Percentiles rank a stretch among this genome's conserved stretches.
Conservation (phyloP, 1,140 invertebrate genomes). For the Andricus grossulariae region DNA sequence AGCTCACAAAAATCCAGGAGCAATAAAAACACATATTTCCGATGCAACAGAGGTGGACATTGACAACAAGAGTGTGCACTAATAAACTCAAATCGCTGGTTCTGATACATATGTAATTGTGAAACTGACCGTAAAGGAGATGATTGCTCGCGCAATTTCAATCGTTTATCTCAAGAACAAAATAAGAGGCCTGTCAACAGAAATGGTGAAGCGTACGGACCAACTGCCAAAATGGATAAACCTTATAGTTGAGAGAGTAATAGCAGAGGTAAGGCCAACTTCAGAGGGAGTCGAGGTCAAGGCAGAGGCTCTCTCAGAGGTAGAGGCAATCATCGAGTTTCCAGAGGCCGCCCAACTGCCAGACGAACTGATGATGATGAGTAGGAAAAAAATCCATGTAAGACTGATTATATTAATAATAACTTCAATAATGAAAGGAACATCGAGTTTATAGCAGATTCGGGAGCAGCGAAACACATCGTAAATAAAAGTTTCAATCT, state of each 20-base stretch:
- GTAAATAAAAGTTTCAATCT: constrained; percentile 44
- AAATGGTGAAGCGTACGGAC: constrained; percentile 29
- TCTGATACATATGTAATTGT: constrained; percentile 45
- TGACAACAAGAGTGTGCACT: constrained; percentile 40
- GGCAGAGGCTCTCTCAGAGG: constrained; percentile 29
- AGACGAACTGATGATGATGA: constrained; percentile 43
- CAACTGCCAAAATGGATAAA: constrained; percentile 37
- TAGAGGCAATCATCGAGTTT: constrained; percentile 37
- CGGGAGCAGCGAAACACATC: constrained; percentile 42
- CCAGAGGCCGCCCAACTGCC: constrained; percentile 31
- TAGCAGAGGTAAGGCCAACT: constrained; percentile 34
- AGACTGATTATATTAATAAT: constrained; percentile 31
- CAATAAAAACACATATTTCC: constrained; percentile 38
- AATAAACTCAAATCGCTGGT: constrained; percentile 37
- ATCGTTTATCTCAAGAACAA: constrained; percentile 33
- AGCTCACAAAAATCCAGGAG: constrained; percentile 3
- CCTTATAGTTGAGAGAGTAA: constrained; percentile 1
- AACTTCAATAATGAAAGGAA: constrained; percentile 30
- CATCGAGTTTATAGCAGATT: constrained; percentile 45
- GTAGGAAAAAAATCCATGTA: constrained; percentile 33
- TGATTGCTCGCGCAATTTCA: constrained; percentile 32
- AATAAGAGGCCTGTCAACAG: constrained; percentile 37
- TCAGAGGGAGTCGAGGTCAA: constrained; percentile 35
- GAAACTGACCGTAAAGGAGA: constrained; percentile 44
- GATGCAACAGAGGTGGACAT: constrained; percentile 46